A percentile compares a stretch with the other conserved stretches of the same genome.
Evolutionary conservation across 2,888 invertebrate genomes (phyloP).

Genomic region (Andrena hattorfiana): DNA sequence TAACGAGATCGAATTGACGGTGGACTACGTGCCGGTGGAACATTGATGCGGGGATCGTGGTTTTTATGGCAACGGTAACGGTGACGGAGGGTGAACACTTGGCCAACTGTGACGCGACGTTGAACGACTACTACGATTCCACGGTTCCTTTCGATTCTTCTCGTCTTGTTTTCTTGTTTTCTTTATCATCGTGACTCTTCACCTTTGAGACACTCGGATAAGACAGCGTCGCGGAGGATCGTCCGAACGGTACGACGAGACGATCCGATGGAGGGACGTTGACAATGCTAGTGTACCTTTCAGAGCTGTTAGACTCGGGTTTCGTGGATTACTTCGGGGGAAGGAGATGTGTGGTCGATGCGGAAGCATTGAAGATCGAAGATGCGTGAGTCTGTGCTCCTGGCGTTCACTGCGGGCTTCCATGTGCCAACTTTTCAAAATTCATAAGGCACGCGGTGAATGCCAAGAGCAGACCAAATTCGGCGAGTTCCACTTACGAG

Average conservation of each 20-base stretch:
- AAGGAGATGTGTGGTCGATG: neutral
- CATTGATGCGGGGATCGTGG: slow-evolving; percentile 15
- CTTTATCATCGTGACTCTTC: neutral
- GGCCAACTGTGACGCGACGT: slow-evolving; percentile 6
- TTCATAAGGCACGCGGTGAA: slow-evolving; percentile 99
- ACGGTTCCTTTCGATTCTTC: neutral
- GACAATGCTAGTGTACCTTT: slow-evolving; percentile 34
- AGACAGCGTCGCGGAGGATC: neutral
- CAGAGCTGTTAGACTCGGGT: slow-evolving; percentile 5
- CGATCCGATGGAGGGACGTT: neutral
- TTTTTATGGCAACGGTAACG: neutral
- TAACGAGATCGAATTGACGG: slow-evolving; percentile 18
- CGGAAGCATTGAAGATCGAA: slow-evolving; percentile 30
- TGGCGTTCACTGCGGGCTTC: slow-evolving; percentile 98
- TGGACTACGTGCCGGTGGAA: neutral
- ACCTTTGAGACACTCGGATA: too few species aligned
- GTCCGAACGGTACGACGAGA: neutral
- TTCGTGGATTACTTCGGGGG: slow-evolving; percentile 8
- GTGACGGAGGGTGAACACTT: too few species aligned
- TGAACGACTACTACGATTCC: neutral
- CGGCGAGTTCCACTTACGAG: slow-evolving; percentile 79
- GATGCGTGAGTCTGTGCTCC: slow-evolving; percentile 87
- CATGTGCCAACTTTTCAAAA: slow-evolving; percentile 90
- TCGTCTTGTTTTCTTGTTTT: neutral
- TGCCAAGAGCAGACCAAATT: slow-evolving; percentile 97